A percentile compares a stretch with the other conserved stretches of the same genome.
Evolutionary conservation across 2,888 invertebrate species (phyloP).

Genomic region (Cyclophora albipunctata): DNA sequence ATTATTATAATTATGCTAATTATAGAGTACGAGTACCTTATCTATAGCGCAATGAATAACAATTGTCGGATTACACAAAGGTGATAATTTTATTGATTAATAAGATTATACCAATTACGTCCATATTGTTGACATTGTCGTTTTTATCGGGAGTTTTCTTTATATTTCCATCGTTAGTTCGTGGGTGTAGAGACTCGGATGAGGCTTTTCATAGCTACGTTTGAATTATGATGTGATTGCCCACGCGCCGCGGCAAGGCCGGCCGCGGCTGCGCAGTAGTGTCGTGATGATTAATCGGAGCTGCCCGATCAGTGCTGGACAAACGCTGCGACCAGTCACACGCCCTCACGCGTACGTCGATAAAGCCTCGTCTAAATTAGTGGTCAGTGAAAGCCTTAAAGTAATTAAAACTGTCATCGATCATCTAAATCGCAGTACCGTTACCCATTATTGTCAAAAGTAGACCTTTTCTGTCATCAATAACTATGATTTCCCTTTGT

Average conservation of each 20-base stretch:
- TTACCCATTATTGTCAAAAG: too few relatives aligned
- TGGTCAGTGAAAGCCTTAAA: too few relatives aligned
- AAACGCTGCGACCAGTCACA: constrained; percentile 46
- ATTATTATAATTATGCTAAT: constrained; percentile 21
- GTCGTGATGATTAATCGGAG: constrained; percentile 63
- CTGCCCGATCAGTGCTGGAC: constrained; percentile 60
- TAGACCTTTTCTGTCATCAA: too few relatives aligned
- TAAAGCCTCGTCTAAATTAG: not conserved
- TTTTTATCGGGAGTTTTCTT: constrained; percentile 12
- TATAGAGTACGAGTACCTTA: constrained; percentile 10
- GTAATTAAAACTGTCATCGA: too few relatives aligned
- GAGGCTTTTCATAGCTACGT: constrained; percentile 38
- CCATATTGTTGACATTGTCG: not conserved
- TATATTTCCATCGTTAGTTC: constrained; percentile 10
- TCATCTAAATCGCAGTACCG: too few relatives aligned
- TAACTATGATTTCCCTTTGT: too few relatives aligned
- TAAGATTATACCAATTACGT: not conserved
- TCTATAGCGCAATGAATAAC: not conserved
- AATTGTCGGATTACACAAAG: constrained; percentile 11
- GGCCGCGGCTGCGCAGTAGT: constrained; percentile 58
- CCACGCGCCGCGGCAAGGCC: constrained; percentile 65
- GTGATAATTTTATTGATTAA: constrained; percentile 9
- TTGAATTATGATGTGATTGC: constrained; percentile 54
- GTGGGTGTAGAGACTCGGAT: constrained; percentile 35
- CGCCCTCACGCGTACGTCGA: constrained; percentile 20